Evolutionary conservation across 35 echinoderm and acorn worm genomes (phyloP).

Genomic region (Strongylocentrotus purpuratus): DNA sequence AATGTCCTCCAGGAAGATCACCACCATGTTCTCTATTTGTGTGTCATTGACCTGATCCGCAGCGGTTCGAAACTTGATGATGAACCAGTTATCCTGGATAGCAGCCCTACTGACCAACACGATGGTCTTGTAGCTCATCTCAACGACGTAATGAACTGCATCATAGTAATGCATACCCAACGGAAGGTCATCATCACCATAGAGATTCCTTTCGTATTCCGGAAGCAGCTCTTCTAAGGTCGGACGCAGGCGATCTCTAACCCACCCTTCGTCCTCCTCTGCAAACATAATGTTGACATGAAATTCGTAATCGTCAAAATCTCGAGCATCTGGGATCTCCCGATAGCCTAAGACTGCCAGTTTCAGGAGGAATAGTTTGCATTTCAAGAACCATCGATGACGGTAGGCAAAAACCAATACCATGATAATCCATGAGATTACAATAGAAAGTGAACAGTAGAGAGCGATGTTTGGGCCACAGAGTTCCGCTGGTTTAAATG

Average conservation of each 20-base stretch:
- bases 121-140: constrained; percentile 33
- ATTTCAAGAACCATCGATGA: constrained; percentile 16
- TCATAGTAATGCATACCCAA: neutral
- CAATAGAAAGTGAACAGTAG: neutral
- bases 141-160: constrained; percentile 3
- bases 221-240: neutral
- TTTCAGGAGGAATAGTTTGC: constrained; percentile 8
- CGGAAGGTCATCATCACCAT: neutral
- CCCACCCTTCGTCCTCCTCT: neutral
- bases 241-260: neutral
- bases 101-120: neutral
- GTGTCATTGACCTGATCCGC: neutral
- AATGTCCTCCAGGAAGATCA: constrained; percentile 22
- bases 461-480: neutral
- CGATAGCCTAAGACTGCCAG: neutral
- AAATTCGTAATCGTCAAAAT: neutral
- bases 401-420: neutral
- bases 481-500: neutral
- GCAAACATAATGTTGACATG: neutral
- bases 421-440: neutral
- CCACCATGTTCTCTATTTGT: neutral
- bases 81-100: neutral
- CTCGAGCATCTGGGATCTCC: neutral
- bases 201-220: neutral
- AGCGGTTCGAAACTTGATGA: neutral